These are phyloP conservation scores for Crambe crambe DNA, from an alignment of 37 sponge, comb jelly and placozoan genomes.

Conservation along the genomic window DNA sequence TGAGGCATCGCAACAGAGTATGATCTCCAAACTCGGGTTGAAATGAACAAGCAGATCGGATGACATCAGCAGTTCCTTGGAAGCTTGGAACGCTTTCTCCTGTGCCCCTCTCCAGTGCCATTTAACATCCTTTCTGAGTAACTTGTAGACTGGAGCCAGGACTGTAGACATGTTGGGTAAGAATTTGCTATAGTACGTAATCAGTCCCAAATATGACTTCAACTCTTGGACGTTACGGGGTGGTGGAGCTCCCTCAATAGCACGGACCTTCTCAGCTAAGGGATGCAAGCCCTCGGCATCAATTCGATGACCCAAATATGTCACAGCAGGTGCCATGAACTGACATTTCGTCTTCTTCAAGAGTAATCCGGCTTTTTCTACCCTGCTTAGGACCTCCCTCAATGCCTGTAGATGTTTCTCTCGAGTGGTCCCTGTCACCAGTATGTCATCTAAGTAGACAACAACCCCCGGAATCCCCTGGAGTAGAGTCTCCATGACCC, in stretches of 20 bases:
- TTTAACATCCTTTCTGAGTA: neutral
- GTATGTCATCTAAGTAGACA: too few relatives aligned
- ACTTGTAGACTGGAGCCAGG: neutral
- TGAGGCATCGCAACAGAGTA: conserved; percentile 12
- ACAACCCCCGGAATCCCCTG: too few relatives aligned
- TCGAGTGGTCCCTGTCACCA: too few relatives aligned
- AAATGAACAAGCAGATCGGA: conserved; percentile 18
- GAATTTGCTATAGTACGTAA: conserved; percentile 25
- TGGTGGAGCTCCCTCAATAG: neutral
- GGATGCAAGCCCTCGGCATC: conserved; percentile 2
- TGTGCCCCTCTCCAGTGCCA: conserved; percentile 18
- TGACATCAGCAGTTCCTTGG: conserved; percentile 24
- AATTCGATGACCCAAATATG: conserved; percentile 11
- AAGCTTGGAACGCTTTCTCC: conserved; percentile 6
- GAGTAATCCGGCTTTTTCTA: neutral
- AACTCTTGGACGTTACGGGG: conserved; percentile 8
- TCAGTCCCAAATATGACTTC: conserved; percentile 19
- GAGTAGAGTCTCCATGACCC: too few relatives aligned
- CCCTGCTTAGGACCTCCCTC: neutral
- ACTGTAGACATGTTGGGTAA: conserved; percentile 7
- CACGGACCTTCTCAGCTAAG: neutral
- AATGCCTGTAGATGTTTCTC: neutral
- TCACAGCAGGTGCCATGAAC: neutral
- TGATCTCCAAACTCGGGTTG: neutral
- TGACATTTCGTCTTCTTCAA: neutral